Percentiles rank a stretch among this genome's conserved stretches.
These are phyloP conservation scores for Athene noctua DNA, from an alignment of 2,113 vertebrate species.

Conservation along the genomic window DNA sequence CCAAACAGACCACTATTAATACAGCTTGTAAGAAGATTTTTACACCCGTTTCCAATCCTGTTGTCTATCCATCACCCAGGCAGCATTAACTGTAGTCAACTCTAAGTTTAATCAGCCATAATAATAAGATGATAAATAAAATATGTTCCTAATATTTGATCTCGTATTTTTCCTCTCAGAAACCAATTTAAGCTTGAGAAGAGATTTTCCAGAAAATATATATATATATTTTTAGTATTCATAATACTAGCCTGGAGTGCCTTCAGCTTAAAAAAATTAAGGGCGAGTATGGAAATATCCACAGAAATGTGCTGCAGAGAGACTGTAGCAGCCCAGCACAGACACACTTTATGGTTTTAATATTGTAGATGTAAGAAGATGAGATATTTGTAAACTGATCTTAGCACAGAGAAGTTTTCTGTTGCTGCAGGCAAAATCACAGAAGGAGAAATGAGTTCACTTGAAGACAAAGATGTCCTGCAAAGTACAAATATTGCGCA, in stretches of 20 bases:
- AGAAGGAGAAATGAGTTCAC: neutral
- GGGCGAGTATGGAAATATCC: neutral
- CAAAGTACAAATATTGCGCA: neutral
- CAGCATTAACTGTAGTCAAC: neutral
- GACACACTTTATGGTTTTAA: neutral
- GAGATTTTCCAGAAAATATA: neutral
- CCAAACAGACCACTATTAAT: accelerated
- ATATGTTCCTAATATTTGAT: neutral
- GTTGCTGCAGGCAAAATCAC: neutral
- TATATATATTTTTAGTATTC: neutral
- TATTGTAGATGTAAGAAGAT: neutral
- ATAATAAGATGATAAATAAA: neutral
- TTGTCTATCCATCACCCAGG: neutral
- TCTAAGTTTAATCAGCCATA: neutral
- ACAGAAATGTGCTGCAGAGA: neutral
- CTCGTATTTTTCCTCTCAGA: neutral
- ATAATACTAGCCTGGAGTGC: neutral
- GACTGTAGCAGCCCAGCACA: neutral
- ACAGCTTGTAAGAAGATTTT: neutral
- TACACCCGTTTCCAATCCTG: neutral
- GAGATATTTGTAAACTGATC: neutral
- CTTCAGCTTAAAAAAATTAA: neutral
- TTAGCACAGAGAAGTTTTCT: neutral
- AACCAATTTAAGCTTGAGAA: neutral
- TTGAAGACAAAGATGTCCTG: neutral